Base-by-base conservation (phyloP, 1,140 invertebrate genomes). In the Tetranychus urticae region DNA sequence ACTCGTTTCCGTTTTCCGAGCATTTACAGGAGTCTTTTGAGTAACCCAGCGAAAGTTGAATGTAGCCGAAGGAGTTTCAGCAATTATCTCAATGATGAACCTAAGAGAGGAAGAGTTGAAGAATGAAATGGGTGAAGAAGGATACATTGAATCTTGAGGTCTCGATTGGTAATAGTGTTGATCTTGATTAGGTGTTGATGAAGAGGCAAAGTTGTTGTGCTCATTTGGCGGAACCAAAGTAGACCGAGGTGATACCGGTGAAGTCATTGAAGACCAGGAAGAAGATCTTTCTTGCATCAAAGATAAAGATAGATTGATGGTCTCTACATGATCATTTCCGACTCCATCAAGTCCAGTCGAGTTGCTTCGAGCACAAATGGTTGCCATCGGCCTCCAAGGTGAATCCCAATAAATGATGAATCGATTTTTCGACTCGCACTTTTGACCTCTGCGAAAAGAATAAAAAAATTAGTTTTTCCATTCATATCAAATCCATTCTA, bases 21-120 rank as follows among this genome's bases (percentile, higher is more conserved):
- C 67, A 31, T 59, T 65, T 23, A 48, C 50, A 0, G 74, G 72
- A 2, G 79, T 77, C 52, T 81, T 79, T 63, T 89, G 76, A 71
- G 89, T 86, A 65, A 89, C 76, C 86, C 86, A 90, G 23, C 82
- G 81, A 14, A 88, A 78, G 7, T 77, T 79, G 68, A 86, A 86
- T 0, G 79, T 77, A 23, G 82, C 84, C 8, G n/a, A 31, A 46
- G 77, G 74, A 62, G 85, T 83, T 55, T 79, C 77, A 23, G 82
- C 79, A 57, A 86, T 74, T 61, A 86, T 83, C 67, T 88, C 85
- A 5, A 88, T 79, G 46, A 83, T 77, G 2, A 88, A 76, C 54
- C 79, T 81, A 57, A 48, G 42, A 42, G 61, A 80, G 1, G 35
- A 45, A 4, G 34, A 46, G 45, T 58, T 58, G 33, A 52, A 52